Conservation (phyloP, 1,140 invertebrate species). For the Triops longicaudatus region DNA sequence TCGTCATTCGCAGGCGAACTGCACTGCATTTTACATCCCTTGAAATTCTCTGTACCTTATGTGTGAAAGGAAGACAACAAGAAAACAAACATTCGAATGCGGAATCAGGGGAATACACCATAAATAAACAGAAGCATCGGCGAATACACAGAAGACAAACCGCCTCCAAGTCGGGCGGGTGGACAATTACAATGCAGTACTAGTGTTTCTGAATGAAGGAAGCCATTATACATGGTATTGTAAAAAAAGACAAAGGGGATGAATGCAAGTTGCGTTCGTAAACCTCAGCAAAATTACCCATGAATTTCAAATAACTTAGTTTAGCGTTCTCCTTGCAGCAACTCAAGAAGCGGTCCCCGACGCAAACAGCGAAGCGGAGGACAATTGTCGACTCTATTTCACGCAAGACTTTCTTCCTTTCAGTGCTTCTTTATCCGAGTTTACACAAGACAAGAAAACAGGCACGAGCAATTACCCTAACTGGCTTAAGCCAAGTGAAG, state of each 20-base stretch:
- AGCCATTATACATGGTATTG: background rate
- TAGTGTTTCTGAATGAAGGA: background rate
- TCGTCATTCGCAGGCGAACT: no score
- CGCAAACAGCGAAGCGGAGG: no score
- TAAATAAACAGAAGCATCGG: background rate
- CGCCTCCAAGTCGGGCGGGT: background rate
- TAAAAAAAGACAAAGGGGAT: background rate
- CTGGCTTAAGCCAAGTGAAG: background rate
- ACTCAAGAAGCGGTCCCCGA: background rate
- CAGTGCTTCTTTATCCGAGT: background rate
- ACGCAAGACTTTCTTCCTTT: background rate
- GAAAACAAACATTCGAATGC: no score
- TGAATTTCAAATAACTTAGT: background rate
- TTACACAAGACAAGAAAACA: background rate
- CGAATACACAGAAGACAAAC: background rate
- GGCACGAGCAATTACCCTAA: background rate
- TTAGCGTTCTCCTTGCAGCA: background rate
- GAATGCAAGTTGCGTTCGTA: background rate
- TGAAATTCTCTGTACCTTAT: no score
- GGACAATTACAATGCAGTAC: background rate
- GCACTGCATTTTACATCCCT: no score
- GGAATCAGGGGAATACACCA: background rate
- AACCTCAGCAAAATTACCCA: background rate
- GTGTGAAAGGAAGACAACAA: no score
- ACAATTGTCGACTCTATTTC: background rate